Evolutionary conservation across 2,113 vertebrate species (phyloP).

Genomic region (Taurulus bubalis): DNA sequence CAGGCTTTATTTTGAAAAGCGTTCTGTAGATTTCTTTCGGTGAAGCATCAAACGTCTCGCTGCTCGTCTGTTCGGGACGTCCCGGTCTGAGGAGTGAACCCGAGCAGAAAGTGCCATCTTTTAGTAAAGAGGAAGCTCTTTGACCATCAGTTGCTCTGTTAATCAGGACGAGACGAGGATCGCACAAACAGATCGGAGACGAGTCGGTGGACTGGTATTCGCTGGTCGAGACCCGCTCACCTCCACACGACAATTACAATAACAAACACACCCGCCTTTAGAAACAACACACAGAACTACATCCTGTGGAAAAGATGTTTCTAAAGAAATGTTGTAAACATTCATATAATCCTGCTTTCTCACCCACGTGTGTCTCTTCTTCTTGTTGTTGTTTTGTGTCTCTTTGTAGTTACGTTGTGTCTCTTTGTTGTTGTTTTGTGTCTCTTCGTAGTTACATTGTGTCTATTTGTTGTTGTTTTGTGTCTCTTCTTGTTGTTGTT

Average conservation of each 20-base stretch:
- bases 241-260: too few species aligned
- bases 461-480: too few species aligned
- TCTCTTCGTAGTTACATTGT: too few species aligned
- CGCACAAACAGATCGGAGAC: constrained; percentile 32
- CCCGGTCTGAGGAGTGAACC: constrained; percentile 46
- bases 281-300: too few species aligned
- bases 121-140: constrained; percentile 16
- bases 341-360: neutral
- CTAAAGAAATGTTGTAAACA: too few species aligned
- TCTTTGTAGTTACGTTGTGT: neutral
- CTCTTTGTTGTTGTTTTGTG: too few species aligned
- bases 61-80: too few species aligned
- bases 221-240: constrained; percentile 32
- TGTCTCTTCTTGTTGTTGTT: too few species aligned
- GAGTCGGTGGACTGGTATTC: constrained; percentile 41
- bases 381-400: neutral
- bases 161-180: constrained; percentile 38
- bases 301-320: neutral
- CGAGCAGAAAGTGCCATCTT: constrained; percentile 11
- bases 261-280: constrained; percentile 3
- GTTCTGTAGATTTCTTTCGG: too few species aligned
- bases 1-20: constrained; percentile 52
- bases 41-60: too few species aligned
- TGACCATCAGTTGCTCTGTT: constrained; percentile 21
- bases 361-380: neutral